Base-by-base conservation (phyloP, 2,797 vertebrate genomes). In the Dicrostonyx torquatus region DNA sequence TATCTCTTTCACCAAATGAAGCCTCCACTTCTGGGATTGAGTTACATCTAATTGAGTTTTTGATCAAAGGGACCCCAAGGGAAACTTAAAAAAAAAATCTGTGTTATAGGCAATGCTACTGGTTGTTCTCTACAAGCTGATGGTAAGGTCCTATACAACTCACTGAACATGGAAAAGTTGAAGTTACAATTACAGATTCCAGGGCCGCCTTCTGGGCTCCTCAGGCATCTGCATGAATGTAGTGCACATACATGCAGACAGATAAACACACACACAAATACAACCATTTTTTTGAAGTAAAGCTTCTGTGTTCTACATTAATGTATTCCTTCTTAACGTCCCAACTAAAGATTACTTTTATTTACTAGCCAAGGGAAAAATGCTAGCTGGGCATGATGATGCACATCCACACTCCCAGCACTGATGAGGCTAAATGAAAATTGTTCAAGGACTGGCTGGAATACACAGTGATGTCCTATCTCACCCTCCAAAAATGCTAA, bases 321-420 rank as follows among this genome's bases (percentile, higher is more conserved):
- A 34, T 86, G n/a, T n/a, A 85, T 84, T 93, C 95, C 79, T 89
- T 48, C 77, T 31, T n/a, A 91, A 76, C 14, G 31, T 20, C 79
- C 92, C 40, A 70, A 92, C 10, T 58, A 94, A 96, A 96, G 22
- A 85, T 37, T 82, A 82, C 40, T 48, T 82, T 29, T 91, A 55
- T 89, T 90, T 64, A 94, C 34, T 48, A 82, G 75, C 17, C 64
- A 34, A 55, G 29, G 20, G 87, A 87, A 22, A 91, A 45, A 50
- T 17, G 84, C 26, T 26, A 72, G 45, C 84, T 22, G 8, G 31
- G 6, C 45, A 50, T 70, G 64, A 50, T 37, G 14, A 17, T 68
- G 43, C 64, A 55, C 24, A 24, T 40, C 9, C 72, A 9, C 26
- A 12, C 55, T 43, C 13, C 15, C 26, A 87, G 84, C 26, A 73